phyloP scores from a whole-genome alignment of 2,888 invertebrate species.

The Zeuzera pyrina region DNA sequence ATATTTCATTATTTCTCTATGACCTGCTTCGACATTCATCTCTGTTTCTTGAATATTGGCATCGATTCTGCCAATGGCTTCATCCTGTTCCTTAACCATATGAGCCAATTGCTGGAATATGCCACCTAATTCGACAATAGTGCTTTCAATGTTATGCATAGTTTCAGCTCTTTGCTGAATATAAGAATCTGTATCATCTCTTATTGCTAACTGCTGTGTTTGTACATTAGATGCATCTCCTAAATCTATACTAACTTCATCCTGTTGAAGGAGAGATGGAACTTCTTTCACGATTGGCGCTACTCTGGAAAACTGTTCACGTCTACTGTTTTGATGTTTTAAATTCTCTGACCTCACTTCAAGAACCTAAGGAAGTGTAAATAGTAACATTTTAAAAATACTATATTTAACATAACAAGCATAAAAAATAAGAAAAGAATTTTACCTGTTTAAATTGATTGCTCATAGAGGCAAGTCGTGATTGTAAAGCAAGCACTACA shows the following conservation, averaged over 20 bases:
- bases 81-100: slow-evolving; percentile 99
- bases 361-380: slow-evolving; percentile 74
- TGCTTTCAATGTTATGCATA: slow-evolving; percentile 99
- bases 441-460: slow-evolving; percentile 92
- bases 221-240: slow-evolving; percentile 68
- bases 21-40: slow-evolving; percentile 97
- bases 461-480: slow-evolving; percentile 96
- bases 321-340: slow-evolving; percentile 92
- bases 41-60: slow-evolving; percentile 96
- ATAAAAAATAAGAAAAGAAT: slow-evolving; percentile 1
- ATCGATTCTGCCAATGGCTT: slow-evolving; percentile 98
- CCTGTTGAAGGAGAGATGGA: slow-evolving; percentile 70
- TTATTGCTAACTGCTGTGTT: slow-evolving; percentile 81
- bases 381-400: slow-evolving; percentile 1
- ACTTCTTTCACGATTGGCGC: slow-evolving; percentile 60
- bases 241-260: slow-evolving; percentile 90
- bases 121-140: slow-evolving; percentile 98
- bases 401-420: slow-evolving; percentile 1
- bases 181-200: slow-evolving; percentile 92
- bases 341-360: slow-evolving; percentile 98
- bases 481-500: slow-evolving; percentile 93
- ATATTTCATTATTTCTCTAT: slow-evolving; percentile 96
- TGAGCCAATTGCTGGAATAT: slow-evolving; percentile 96
- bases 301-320: slow-evolving; percentile 85
- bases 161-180: slow-evolving; percentile 95